These are phyloP conservation scores for Platysteira castanea DNA, from an alignment of 2,113 vertebrate species.

Conservation along the genomic window DNA sequence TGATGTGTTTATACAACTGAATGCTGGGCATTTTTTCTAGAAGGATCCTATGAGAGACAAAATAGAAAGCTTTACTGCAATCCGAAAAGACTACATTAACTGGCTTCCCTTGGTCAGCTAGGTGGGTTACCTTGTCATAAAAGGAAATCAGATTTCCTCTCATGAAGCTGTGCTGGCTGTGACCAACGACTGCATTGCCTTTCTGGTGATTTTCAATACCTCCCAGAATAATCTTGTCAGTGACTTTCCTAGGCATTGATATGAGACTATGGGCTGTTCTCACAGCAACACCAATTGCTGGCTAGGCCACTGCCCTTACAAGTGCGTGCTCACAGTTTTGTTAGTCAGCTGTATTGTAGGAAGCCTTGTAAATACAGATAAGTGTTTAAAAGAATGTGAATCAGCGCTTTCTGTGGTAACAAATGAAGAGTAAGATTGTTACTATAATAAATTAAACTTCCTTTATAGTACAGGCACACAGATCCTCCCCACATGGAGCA, in stretches of 20 bases:
- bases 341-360: not conserved
- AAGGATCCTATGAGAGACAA: not conserved
- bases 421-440: not conserved
- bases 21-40: not conserved
- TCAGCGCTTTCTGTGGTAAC: not conserved
- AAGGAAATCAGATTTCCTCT: not conserved
- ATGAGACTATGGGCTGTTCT: not conserved
- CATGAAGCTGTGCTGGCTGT: not conserved
- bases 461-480: not conserved
- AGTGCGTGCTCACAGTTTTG: not conserved
- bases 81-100: no score
- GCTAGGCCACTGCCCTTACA: no score
- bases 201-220: not conserved
- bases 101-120: not conserved
- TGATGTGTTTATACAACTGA: not conserved
- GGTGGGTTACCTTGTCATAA: not conserved
- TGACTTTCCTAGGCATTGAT: not conserved
- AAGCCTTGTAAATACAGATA: not conserved
- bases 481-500: fast-evolving
- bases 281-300: not conserved
- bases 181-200: fast-evolving
- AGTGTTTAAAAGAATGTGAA: not conserved
- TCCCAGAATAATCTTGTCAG: not conserved
- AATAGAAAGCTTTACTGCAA: not conserved
- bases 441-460: not conserved